Base-by-base conservation (phyloP, 2,797 vertebrate genomes). In the Botia kubotai region DNA sequence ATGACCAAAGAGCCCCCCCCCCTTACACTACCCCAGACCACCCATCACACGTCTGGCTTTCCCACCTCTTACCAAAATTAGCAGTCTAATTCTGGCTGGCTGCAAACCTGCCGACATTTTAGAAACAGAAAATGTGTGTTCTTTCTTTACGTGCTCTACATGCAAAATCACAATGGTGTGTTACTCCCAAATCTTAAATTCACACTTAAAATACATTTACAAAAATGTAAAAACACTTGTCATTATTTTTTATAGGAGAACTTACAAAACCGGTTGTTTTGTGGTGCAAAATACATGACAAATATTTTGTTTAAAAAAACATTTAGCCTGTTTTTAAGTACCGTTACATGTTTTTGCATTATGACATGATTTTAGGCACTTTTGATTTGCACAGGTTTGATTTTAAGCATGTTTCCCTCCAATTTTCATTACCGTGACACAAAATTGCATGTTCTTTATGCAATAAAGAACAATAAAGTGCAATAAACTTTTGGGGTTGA, bases 1-100 rank as follows among this genome's bases (percentile, higher is more conserved):
- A 77, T 43, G 66, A 85, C 79, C 79, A 73, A 74, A 80, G 57
- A 8, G 43, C 46, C 50, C 55, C 6, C 66, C 26, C 14, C 26
- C 26, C 60, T 12, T 26, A 23, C 50, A 52, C 14, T 7, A 52
- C 70, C 71, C 13, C 53, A 63, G 21, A 69, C 67, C 78, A 77
- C 78, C 80, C 62, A 80, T 66, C 68, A 43, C 72, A 83, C 21
- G 81, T 82, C 81, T 72, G 75, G 73, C 70, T 75, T 33, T 39
- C 67, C 50, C 58, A 74, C 79, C 70, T 66, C 68, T 72, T 58
- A 69, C 26, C 79, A 80, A 86, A 82, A 82, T 83, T 84, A 82
- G 78, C 53, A 83, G 86, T 83, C 75, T 72, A 80, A 67, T 71
- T 81, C 74, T n/a, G 58, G 29, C 29, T 6, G 52, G 46, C 74